Base-by-base conservation (phyloP, 2,888 invertebrate genomes). In the Macrophya annulata region DNA sequence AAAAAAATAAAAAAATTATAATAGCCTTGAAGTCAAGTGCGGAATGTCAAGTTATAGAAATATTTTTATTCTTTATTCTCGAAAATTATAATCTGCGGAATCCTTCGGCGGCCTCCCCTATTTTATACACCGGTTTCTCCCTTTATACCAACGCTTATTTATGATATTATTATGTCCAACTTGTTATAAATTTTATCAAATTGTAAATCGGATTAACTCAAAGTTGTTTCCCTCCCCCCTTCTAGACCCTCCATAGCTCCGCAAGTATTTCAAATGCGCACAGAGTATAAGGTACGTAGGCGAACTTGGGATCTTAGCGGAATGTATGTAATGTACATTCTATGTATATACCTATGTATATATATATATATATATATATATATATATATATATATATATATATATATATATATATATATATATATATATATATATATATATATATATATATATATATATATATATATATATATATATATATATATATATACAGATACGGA, bases 181-280 rank as follows among this genome's bases (percentile, higher is more conserved):
- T 77, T 77, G 51, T 77, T 77, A 31, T 51, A 51, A 51, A 55
- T 77, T 77, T 77, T 17, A 48, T 31, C 4, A n/a, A 51, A 77
- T 77, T 55, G 51, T 55, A 55, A 77, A 77, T 77, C 77, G 77
- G 51, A 77, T 77, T 77, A 77, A 55, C n/a, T 51, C 31, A n/a
- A 55, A 77, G 51, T 51, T 77, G 17, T 25, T 37, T 8, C 55
- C n/a, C 55, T n/a, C 55, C n/a, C 31, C 31, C 31, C 31, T 3
- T 3, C 31, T 3, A 2, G 31, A 1, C 31, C 31, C 31, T 31
- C 31, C 31, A 31, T 31, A 31, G 31, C 8, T 77, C 68, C 31
- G 77, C 77, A 77, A 55, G 25, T 31, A 77, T 77, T 77, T 77
- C 37, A 55, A 77, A 51, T 55, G 31, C 17, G 31, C 51, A n/a